Evolutionary conservation across 1,140 invertebrate species (phyloP).

Genomic region (Orussus abietinus): DNA sequence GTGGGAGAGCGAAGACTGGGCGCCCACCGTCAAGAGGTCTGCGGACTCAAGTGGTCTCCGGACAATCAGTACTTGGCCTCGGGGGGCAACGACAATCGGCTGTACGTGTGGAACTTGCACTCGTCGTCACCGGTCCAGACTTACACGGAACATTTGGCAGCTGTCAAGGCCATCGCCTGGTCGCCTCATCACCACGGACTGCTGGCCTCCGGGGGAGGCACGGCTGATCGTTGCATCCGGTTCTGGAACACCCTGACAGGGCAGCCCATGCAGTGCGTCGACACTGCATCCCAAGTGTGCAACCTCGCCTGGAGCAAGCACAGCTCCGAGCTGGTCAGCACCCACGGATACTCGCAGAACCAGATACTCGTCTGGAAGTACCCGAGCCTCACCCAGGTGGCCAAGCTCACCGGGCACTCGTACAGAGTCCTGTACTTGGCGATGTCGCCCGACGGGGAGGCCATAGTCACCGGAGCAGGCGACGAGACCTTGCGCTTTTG

Average conservation of each 20-base stretch:
- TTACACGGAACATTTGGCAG: constrained; percentile 96
- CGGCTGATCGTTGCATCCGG: constrained; percentile 94
- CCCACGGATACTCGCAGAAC: constrained; percentile 99
- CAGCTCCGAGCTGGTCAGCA: constrained; percentile 95
- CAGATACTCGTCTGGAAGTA: constrained; percentile 99
- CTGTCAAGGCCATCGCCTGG: constrained; percentile 99
- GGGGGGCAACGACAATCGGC: constrained; percentile 97
- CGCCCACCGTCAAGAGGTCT: constrained; percentile 96
- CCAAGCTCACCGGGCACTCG: constrained; percentile 97
- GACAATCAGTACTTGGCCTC: constrained; percentile 97
- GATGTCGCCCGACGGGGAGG: constrained; percentile 97
- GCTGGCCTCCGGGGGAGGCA: constrained; percentile 95
- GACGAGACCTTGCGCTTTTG: constrained; percentile 98
- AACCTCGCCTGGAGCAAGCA: constrained; percentile 99
- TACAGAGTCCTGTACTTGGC: constrained; percentile 96
- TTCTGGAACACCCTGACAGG: constrained; percentile 99
- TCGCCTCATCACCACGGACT: constrained; percentile 98
- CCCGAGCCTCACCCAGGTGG: constrained; percentile 93
- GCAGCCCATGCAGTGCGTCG: constrained; percentile 97
- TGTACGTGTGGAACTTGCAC: constrained; percentile 97
- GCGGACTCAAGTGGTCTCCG: constrained; percentile 99
- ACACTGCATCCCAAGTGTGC: constrained; percentile 98
- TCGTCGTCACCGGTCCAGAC: constrained; percentile 87
- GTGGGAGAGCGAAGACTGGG: constrained; percentile 75
- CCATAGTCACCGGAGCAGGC: constrained; percentile 98